These are phyloP conservation scores for Agriopis leucophaearia DNA, from an alignment of 2,888 invertebrate species.

Conservation along the genomic window DNA sequence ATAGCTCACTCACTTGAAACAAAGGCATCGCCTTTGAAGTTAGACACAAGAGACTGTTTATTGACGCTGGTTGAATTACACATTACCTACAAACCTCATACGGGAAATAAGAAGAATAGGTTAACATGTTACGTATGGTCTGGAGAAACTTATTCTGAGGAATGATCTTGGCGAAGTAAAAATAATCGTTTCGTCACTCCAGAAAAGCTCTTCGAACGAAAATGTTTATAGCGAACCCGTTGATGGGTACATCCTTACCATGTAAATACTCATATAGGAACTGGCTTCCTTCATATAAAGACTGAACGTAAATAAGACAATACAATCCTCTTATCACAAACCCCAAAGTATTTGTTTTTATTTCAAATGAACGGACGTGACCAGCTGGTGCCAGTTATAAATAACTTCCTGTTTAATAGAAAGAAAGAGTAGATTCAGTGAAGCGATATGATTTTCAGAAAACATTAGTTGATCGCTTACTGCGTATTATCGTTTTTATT, in stretches of 20 bases:
- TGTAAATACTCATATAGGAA: neutral
- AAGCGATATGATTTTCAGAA: constrained; percentile 44
- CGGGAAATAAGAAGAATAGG: constrained; percentile 63
- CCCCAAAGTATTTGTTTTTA: constrained; percentile 54
- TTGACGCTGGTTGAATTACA: constrained; percentile 65
- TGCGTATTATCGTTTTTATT: constrained; percentile 52
- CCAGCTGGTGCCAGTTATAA: constrained; percentile 54
- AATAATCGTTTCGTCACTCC: constrained; percentile 39
- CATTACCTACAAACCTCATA: no score
- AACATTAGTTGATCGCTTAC: constrained; percentile 33
- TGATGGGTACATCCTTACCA: constrained; percentile 18
- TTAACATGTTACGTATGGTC: constrained; percentile 60
- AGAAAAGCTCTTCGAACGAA: constrained; percentile 21
- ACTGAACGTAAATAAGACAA: constrained; percentile 25
- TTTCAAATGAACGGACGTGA: constrained; percentile 53
- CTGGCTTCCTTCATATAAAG: neutral
- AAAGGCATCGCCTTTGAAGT: constrained; percentile 72
- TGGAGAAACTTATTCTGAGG: constrained; percentile 30
- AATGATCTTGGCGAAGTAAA: constrained; percentile 34
- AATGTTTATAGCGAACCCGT: constrained; percentile 25
- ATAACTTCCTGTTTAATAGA: constrained; percentile 49
- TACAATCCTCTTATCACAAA: constrained; percentile 35
- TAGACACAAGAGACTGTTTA: constrained; percentile 68
- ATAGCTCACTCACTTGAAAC: constrained; percentile 69
- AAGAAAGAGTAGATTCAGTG: constrained; percentile 42